A percentile compares a stretch with the other conserved stretches of the same genome.
Evolutionary conservation across 2,888 invertebrate species (phyloP).

Genomic region (Erannis defoliaria): DNA sequence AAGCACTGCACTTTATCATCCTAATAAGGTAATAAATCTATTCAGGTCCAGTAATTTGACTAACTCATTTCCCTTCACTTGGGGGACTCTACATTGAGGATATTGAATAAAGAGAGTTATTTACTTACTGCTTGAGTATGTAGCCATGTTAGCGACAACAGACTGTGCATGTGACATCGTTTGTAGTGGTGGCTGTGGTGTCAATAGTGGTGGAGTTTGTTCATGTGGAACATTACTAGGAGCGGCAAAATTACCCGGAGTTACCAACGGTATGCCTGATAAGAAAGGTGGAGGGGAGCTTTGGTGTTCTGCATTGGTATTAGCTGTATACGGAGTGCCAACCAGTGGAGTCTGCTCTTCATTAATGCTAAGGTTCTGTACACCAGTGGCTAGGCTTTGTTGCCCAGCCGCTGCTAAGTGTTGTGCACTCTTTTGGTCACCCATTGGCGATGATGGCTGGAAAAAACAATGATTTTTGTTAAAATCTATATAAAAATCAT

Average conservation of each 20-base stretch:
- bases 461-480: constrained; percentile 40
- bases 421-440: constrained; percentile 43
- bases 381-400: constrained; percentile 58
- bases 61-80: too few species aligned
- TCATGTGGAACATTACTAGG: constrained; percentile 45
- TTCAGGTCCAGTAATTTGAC: too few species aligned
- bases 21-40: too few species aligned
- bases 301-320: constrained; percentile 53
- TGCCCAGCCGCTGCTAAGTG: constrained; percentile 28
- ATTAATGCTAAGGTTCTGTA: constrained; percentile 66
- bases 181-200: constrained; percentile 55
- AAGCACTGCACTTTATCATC: too few species aligned
- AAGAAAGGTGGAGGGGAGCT: constrained; percentile 76
- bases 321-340: constrained; percentile 54
- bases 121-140: constrained; percentile 82
- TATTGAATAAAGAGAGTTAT: not conserved
- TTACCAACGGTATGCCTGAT: constrained; percentile 84
- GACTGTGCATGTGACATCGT: constrained; percentile 70
- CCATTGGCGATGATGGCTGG: constrained; percentile 58
- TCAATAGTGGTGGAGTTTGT: constrained; percentile 33
- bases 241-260: constrained; percentile 65
- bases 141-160: constrained; percentile 79
- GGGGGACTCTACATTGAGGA: too few species aligned
- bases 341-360: constrained; percentile 68
- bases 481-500: not conserved